Base-by-base conservation (phyloP, 2,888 invertebrate genomes). In the Andricus curvator region DNA sequence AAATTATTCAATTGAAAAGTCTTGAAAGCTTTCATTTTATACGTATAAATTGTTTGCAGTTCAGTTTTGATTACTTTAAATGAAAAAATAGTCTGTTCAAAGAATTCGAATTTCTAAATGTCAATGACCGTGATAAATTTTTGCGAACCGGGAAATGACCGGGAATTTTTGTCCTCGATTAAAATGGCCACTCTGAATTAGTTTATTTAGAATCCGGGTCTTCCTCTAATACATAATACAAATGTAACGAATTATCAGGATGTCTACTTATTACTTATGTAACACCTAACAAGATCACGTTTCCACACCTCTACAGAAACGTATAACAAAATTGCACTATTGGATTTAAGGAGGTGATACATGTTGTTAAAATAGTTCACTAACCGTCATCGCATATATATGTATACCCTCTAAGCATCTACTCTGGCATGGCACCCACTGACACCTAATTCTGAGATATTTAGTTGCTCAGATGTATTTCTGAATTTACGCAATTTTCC, bases 391-490 rank as follows among this genome's bases (percentile, higher is more conserved):
- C 3, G 11, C 56, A n/a, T 11, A 56, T 56, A 56, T n/a, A 56
- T 11, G 56, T n/a, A n/a, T 56, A n/a, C n/a, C 2, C 0, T 9
- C 8, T 9, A 56, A 56, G 4, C 56, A 56, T 25, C 13, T 56
- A 33, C 33, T 74, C 13, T 74, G 29, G 56, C 56, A 25, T 74
- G 29, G 56, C 56, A 25, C 51, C 29, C 48, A 48, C 51, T 48
- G 70, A 70, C 70, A 74, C 56, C 74, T 51, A 29, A 56, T 74
- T 74, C 74, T 56, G 51, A 51, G 74, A 56, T 29, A 74, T 74
- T 33, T 74, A 70, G 74, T 56, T 37, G 74, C 29, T 33, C 29
- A 51, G 51, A 33, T 74, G 56, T 74, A 74, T 74, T 74, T 51
- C 33, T 74, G 48, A 56, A 11, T 20, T 74, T 33, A 74, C 74